These are phyloP conservation scores for Pterostichus madidus DNA, from an alignment of 2,888 invertebrate genomes.

Conservation along the genomic window DNA sequence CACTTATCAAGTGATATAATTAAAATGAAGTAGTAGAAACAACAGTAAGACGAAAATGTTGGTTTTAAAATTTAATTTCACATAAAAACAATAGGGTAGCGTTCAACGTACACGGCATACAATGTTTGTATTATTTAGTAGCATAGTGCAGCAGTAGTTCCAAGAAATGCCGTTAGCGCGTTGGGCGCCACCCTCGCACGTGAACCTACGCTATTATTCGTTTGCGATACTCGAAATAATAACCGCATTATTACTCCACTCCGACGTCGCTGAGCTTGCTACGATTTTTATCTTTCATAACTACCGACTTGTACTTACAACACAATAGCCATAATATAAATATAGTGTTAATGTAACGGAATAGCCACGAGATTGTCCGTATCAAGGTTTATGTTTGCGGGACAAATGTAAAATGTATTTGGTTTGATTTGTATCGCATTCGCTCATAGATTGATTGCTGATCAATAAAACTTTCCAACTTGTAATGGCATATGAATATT, in stretches of 20 bases:
- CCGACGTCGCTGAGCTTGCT: conserved; percentile 10
- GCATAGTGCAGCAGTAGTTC: conserved; percentile 34
- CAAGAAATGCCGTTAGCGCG: conserved; percentile 31
- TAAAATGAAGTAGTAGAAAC: conserved; percentile 34
- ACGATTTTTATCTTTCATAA: conserved; percentile 48
- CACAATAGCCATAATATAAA: conserved; percentile 35
- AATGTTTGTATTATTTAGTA: conserved; percentile 43
- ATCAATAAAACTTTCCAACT: too few relatives aligned
- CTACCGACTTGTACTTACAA: conserved; percentile 42
- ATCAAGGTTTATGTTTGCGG: not conserved
- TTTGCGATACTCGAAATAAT: conserved; percentile 53
- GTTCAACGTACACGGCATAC: conserved; percentile 23
- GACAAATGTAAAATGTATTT: too few relatives aligned
- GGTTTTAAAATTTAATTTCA: conserved; percentile 44
- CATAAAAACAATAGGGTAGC: conserved; percentile 50
- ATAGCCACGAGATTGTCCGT: conserved; percentile 18
- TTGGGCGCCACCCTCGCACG: conserved; percentile 6
- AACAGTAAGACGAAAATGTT: conserved; percentile 35
- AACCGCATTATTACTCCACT: conserved; percentile 32
- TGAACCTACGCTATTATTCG: conserved; percentile 40
- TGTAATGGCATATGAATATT: too few relatives aligned
- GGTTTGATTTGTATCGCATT: too few relatives aligned
- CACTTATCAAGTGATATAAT: conserved; percentile 40
- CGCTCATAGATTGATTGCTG: too few relatives aligned
- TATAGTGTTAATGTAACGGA: conserved; percentile 18